Evolutionary conservation across 2,888 invertebrate genomes (phyloP).

Genomic region (Omphaloscelis lunosa): DNA sequence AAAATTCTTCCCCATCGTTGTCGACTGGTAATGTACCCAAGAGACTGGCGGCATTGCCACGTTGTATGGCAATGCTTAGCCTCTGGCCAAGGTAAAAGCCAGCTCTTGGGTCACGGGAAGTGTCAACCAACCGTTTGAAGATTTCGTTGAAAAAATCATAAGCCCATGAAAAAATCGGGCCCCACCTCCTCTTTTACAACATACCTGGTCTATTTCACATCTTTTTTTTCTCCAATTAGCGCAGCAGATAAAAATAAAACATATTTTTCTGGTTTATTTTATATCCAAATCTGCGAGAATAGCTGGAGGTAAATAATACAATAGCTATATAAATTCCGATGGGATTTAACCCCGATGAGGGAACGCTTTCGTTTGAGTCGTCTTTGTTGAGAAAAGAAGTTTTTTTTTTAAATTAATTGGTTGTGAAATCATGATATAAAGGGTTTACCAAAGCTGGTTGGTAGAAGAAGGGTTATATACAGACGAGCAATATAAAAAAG

Average conservation of each 20-base stretch:
- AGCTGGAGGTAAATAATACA: conserved; percentile 6
- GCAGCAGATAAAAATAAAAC: not conserved
- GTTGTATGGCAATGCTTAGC: too few relatives aligned
- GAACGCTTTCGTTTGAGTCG: not conserved
- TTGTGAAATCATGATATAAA: not conserved
- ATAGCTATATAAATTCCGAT: conserved; percentile 28
- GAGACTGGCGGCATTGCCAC: too few relatives aligned
- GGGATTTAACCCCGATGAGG: conserved; percentile 8
- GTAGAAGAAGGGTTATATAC: too few relatives aligned
- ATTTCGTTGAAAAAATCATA: too few relatives aligned
- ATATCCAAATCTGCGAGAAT: conserved; percentile 1
- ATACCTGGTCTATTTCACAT: not conserved
- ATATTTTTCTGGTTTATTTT: not conserved
- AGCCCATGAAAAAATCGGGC: too few relatives aligned
- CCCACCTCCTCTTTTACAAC: too few relatives aligned
- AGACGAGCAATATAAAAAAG: too few relatives aligned
- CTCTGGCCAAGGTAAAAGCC: too few relatives aligned
- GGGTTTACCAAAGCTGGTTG: not conserved
- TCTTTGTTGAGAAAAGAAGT: not conserved
- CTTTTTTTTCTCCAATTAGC: not conserved
- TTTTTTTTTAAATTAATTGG: not conserved
- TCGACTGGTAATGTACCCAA: too few relatives aligned
- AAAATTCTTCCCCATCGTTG: too few relatives aligned
- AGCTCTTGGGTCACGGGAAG: too few relatives aligned
- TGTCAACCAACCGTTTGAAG: too few relatives aligned